A percentile compares a stretch with the other conserved stretches of the same genome.
These are phyloP conservation scores for Trachelipus rathkii DNA, from an alignment of 1,140 invertebrate genomes.

Conservation along the genomic window DNA sequence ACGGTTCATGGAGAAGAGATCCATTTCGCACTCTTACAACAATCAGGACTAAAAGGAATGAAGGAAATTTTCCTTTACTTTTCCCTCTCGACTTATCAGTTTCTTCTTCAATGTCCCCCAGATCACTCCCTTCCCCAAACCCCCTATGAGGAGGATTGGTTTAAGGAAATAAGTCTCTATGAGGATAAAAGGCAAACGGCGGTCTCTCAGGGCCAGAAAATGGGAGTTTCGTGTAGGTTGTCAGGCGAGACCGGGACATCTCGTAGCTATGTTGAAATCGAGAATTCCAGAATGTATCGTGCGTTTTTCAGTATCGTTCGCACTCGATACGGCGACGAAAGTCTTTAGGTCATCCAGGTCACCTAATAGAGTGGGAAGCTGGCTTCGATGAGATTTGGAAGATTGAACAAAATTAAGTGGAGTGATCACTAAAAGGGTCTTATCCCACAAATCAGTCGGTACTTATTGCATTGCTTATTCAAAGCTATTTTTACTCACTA, in stretches of 20 bases:
- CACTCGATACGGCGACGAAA: slow-evolving; percentile 13
- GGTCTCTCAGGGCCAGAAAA: slow-evolving; percentile 41
- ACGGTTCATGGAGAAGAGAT: no score
- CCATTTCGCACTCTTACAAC: no score
- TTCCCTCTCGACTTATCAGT: slow-evolving; percentile 11
- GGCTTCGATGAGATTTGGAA: slow-evolving; percentile 44
- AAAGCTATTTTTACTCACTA: slow-evolving; percentile 38
- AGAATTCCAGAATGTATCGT: slow-evolving; percentile 28
- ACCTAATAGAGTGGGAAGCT: slow-evolving; percentile 29
- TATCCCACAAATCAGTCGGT: slow-evolving; percentile 32
- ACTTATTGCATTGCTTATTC: slow-evolving; percentile 39
- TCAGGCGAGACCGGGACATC: slow-evolving; percentile 38
- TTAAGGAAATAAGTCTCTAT: slow-evolving; percentile 29
- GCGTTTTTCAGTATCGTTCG: slow-evolving; percentile 31
- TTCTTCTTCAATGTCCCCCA: slow-evolving; percentile 3
- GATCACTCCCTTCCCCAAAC: background rate
- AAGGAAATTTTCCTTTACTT: slow-evolving; percentile 6
- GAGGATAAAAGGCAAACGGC: slow-evolving; percentile 42
- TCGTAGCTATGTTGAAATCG: slow-evolving; percentile 18
- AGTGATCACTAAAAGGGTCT: slow-evolving; percentile 35
- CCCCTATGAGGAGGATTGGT: background rate
- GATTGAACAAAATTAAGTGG: slow-evolving; percentile 44
- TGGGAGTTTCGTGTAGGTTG: slow-evolving; percentile 44
- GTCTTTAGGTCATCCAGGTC: slow-evolving; percentile 27
- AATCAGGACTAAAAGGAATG: no score